phyloP scores from a whole-genome alignment of 2,797 vertebrate species.

The Cyprinella venusta region DNA sequence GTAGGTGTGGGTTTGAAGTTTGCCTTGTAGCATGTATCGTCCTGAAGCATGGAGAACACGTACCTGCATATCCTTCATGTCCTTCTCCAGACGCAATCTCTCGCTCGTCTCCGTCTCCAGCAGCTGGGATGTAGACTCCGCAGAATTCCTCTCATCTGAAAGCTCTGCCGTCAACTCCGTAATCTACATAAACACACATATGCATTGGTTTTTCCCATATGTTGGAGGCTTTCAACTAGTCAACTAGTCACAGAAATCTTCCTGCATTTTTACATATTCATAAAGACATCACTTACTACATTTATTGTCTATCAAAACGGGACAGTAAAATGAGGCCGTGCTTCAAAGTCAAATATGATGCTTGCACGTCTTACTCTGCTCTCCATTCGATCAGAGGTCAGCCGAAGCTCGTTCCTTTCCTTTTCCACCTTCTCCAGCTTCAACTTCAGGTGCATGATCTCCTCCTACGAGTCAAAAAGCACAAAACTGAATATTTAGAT shows the following conservation, averaged over 20 bases:
- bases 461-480: conserved; percentile 80
- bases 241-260: background rate
- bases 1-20: too few species aligned
- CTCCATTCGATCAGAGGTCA: conserved; percentile 92
- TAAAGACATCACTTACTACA: background rate
- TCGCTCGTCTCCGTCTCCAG: conserved; percentile 91
- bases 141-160: conserved; percentile 92
- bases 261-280: background rate
- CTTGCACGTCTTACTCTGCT: conserved; percentile 81
- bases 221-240: background rate
- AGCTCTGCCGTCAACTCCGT: conserved; percentile 93
- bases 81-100: conserved; percentile 91
- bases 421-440: conserved; percentile 95
- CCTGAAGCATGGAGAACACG: conserved; percentile 43
- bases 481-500: background rate
- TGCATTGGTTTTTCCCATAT: background rate
- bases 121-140: conserved; percentile 94
- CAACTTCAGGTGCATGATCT: conserved; percentile 90
- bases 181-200: conserved; percentile 76
- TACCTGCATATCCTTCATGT: conserved; percentile 96
- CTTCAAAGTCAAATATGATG: background rate
- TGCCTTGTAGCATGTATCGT: too few species aligned
- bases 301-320: background rate
- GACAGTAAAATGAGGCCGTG: background rate
- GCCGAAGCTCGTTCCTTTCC: conserved; percentile 91